phyloP scores from a whole-genome alignment of 2,888 invertebrate genomes.

The Drepanosiphum platanoidis region DNA sequence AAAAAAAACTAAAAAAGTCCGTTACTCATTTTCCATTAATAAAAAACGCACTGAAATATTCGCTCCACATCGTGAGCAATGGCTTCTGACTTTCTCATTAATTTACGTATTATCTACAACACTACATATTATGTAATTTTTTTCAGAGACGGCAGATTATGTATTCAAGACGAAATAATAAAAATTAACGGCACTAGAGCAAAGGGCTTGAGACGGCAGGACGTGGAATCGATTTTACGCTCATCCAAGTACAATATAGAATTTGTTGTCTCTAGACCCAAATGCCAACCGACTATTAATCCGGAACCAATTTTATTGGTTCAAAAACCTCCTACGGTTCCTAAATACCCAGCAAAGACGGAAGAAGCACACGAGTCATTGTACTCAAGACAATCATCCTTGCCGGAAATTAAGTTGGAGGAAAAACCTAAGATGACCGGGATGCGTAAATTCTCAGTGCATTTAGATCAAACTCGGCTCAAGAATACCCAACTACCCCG shows the following conservation, averaged over 20 bases:
- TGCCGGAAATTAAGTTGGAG: constrained; percentile 64
- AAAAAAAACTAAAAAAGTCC: no score
- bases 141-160: constrained; percentile 80
- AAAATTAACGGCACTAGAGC: constrained; percentile 87
- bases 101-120: no score
- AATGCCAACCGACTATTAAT: not conserved
- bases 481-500: constrained; percentile 35
- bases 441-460: constrained; percentile 69
- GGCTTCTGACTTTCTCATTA: no score
- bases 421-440: constrained; percentile 66
- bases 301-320: constrained; percentile 23
- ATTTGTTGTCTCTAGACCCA: constrained; percentile 43
- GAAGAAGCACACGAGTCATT: constrained; percentile 34
- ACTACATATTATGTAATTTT: no score
- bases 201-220: constrained; percentile 72
- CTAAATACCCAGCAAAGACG: constrained; percentile 37
- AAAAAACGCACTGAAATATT: no score
- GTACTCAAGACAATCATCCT: constrained; percentile 63
- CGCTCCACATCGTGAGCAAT: no score
- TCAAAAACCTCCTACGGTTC: constrained; percentile 52
- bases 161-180: constrained; percentile 88
- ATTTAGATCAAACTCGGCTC: constrained; percentile 64
- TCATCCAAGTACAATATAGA: constrained; percentile 49
- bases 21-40: no score
- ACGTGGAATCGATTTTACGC: constrained; percentile 45